Evolutionary conservation across 2,113 vertebrate species (phyloP).

Genomic region (Oostethus manadensis): DNA sequence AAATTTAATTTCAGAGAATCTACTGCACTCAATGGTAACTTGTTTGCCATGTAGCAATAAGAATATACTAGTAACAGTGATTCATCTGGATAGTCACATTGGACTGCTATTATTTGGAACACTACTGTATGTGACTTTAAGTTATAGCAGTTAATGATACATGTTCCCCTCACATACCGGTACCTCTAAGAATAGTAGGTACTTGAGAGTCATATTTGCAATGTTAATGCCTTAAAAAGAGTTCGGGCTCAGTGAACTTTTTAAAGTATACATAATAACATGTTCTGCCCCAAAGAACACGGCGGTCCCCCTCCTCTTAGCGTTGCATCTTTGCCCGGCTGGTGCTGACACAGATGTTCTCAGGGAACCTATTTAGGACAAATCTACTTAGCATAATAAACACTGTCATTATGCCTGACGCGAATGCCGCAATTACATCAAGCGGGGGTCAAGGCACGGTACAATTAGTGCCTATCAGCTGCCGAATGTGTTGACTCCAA

Average conservation of each 20-base stretch:
- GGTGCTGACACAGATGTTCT: conserved; percentile 33
- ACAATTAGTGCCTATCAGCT: conserved; percentile 62
- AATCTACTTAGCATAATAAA: conserved; percentile 56
- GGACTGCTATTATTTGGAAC: no score
- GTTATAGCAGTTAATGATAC: no score
- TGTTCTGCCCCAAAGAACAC: conserved; percentile 34
- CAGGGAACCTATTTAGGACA: conserved; percentile 39
- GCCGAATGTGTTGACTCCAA: conserved; percentile 30
- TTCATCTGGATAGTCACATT: no score
- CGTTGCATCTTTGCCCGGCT: conserved; percentile 10
- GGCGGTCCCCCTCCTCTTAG: conserved; percentile 5
- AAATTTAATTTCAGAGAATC: no score
- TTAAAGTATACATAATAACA: conserved; percentile 44
- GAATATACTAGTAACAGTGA: no score
- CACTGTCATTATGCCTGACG: conserved; percentile 57
- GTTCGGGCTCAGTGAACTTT: conserved; percentile 7
- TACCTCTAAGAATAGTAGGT: no score
- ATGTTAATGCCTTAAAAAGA: not conserved
- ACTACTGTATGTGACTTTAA: no score
- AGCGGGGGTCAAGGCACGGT: conserved; percentile 40
- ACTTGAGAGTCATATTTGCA: no score
- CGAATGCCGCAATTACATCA: conserved; percentile 59
- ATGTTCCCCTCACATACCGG: no score
- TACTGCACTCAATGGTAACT: no score
- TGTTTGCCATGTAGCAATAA: no score